Percentiles rank a stretch among this genome's conserved stretches.
These are phyloP conservation scores for Channa striata DNA, from an alignment of 2,797 vertebrate genomes.

Conservation along the genomic window DNA sequence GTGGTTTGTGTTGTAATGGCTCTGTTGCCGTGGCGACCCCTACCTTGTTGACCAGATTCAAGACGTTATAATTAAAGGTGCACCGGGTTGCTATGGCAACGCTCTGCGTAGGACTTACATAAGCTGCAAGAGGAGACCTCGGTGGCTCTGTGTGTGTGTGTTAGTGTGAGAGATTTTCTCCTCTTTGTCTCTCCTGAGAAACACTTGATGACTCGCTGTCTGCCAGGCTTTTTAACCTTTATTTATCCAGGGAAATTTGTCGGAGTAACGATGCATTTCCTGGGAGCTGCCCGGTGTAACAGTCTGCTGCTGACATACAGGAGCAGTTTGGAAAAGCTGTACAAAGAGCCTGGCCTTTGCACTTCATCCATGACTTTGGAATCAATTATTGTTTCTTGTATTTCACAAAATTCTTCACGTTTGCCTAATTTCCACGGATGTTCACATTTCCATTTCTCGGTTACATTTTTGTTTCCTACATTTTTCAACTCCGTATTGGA, in stretches of 20 bases:
- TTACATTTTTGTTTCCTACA: no score
- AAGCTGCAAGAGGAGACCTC: conserved; percentile 28
- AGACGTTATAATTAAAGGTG: conserved; percentile 50
- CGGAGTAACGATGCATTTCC: not conserved
- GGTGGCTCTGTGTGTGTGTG: conserved; percentile 15
- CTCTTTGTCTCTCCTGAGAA: not conserved
- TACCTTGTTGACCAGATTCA: conserved; percentile 45
- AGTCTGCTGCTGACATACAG: conserved; percentile 16
- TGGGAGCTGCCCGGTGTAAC: conserved; percentile 38
- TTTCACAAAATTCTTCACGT: no score
- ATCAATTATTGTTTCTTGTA: no score
- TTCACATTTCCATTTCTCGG: no score
- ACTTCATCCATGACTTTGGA: not conserved
- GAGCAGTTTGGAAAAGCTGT: no score
- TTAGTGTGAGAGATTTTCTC: not conserved
- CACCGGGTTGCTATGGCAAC: conserved; percentile 46
- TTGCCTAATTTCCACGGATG: no score
- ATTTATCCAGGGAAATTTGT: not conserved
- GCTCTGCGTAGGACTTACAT: conserved; percentile 46
- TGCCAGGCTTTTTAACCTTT: conserved; percentile 1
- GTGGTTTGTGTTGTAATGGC: not conserved
- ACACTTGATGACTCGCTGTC: conserved; percentile 2
- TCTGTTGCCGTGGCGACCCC: conserved; percentile 42
- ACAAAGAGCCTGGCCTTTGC: not conserved
- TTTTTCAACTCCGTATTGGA: no score